Evolutionary conservation across 2,113 vertebrate species (phyloP).

Genomic region (Nycticorax nycticorax): DNA sequence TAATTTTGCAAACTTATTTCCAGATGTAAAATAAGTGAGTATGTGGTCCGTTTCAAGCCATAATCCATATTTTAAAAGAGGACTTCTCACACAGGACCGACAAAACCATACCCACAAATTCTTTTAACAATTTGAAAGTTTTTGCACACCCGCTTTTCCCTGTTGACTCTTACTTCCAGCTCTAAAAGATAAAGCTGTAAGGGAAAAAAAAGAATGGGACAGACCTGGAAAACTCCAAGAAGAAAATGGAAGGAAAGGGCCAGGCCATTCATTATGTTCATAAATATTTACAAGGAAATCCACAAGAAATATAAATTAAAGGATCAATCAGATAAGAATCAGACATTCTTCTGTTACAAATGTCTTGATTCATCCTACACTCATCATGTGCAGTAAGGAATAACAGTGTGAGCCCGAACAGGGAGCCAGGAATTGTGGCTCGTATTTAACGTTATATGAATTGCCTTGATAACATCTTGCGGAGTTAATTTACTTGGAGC

Average conservation of each 20-base stretch:
- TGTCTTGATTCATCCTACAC: neutral
- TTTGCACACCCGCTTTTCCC: neutral
- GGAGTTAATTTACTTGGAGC: neutral
- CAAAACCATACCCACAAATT: neutral
- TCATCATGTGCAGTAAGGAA: neutral
- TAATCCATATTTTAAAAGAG: neutral
- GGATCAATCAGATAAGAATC: neutral
- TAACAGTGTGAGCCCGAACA: neutral
- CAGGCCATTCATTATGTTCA: neutral
- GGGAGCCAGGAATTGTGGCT: neutral
- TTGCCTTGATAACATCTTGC: neutral
- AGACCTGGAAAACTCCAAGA: neutral
- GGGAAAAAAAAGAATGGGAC: neutral
- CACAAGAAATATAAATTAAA: neutral
- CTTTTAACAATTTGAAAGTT: neutral
- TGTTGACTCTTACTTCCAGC: neutral
- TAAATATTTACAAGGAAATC: neutral
- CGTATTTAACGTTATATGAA: neutral
- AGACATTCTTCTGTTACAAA: neutral
- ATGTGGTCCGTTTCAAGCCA: fast-evolving
- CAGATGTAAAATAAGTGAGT: neutral
- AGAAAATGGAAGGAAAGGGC: neutral
- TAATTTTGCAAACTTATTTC: neutral
- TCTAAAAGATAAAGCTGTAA: neutral
- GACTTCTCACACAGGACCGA: neutral